Evolutionary conservation across 2,797 vertebrate genomes (phyloP).

Genomic region (Rachycentron canadum): DNA sequence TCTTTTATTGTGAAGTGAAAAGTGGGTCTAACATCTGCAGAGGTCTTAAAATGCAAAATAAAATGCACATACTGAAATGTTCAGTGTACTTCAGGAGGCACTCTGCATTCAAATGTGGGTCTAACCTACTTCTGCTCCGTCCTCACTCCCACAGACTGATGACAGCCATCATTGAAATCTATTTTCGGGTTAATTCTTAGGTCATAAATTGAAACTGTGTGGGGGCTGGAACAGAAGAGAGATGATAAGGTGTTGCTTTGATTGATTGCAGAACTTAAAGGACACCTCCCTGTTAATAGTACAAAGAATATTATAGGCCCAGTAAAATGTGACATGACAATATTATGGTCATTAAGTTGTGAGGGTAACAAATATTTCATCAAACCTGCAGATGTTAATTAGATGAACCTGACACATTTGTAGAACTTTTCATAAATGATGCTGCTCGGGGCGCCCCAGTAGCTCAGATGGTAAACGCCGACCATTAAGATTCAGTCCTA

Average conservation of each 20-base stretch:
- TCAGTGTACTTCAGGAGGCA: conserved; percentile 22
- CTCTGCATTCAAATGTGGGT: conserved; percentile 22
- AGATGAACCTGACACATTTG: background rate
- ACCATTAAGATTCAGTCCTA: no score
- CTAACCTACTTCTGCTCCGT: conserved; percentile 46
- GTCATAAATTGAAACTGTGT: conserved; percentile 28
- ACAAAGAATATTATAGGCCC: background rate
- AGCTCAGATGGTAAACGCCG: no score
- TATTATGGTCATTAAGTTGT: background rate
- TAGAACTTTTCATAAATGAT: background rate
- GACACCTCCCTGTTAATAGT: background rate
- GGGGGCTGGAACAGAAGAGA: background rate
- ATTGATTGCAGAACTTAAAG: background rate
- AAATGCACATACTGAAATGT: conserved; percentile 25
- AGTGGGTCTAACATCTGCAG: background rate
- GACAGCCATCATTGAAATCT: conserved; percentile 29
- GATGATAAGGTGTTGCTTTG: conserved; percentile 2
- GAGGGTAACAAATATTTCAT: background rate
- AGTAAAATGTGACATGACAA: background rate
- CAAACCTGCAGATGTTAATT: no score
- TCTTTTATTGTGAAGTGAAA: conserved; percentile 16
- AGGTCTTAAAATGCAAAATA: background rate
- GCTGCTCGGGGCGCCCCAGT: background rate
- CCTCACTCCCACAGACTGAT: conserved; percentile 42
- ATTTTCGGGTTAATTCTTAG: conserved; percentile 33